These are phyloP conservation scores for Gobio gobio DNA, from an alignment of 2,113 vertebrate genomes.

Conservation along the genomic window DNA sequence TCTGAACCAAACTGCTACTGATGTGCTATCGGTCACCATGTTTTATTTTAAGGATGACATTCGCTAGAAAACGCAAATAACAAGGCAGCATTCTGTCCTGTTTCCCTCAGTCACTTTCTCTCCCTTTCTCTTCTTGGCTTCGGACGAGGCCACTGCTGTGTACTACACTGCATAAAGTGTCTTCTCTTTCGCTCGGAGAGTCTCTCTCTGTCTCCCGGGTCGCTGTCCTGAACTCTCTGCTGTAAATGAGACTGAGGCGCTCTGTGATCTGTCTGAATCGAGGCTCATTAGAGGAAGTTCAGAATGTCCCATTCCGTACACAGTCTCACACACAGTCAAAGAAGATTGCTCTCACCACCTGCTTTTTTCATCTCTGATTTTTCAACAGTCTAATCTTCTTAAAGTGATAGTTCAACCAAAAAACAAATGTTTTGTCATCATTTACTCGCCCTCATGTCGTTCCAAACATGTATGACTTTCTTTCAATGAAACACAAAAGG, in stretches of 20 bases:
- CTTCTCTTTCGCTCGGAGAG: background rate
- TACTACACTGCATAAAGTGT: constrained; percentile 3
- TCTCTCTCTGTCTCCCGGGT: background rate
- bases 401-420: background rate
- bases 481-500: background rate
- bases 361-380: background rate
- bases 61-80: constrained; percentile 7
- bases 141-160: background rate
- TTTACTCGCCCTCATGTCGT: no score
- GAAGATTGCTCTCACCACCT: background rate
- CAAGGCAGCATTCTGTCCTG: constrained; percentile 2
- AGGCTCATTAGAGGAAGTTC: constrained; percentile 45
- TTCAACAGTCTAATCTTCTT: background rate
- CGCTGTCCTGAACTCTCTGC: constrained; percentile 21
- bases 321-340: background rate
- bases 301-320: constrained; percentile 18
- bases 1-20: background rate
- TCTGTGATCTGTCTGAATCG: constrained; percentile 29
- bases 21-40: background rate
- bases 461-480: background rate
- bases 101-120: background rate
- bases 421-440: background rate
- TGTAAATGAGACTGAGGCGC: constrained; percentile 11
- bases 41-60: background rate
- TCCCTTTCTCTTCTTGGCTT: background rate